Percentiles rank a stretch among this genome's conserved stretches.
Conservation (phyloP, 2,113 vertebrate genomes). For the Plecturocebus donacophilus region DNA sequence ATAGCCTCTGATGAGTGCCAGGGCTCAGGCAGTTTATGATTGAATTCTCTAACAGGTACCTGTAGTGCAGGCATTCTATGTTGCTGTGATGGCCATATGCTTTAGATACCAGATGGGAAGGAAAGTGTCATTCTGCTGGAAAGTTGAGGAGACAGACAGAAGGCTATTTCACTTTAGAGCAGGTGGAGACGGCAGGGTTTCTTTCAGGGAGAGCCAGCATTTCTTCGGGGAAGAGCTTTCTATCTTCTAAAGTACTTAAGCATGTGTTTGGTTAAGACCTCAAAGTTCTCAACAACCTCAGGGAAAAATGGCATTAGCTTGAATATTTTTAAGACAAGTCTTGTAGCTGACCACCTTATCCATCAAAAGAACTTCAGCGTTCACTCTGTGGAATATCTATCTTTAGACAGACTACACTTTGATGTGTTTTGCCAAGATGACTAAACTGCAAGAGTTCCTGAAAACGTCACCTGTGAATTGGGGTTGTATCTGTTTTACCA, state of each 20-base stretch:
- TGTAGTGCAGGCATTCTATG: conserved; percentile 49
- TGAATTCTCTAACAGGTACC: conserved; percentile 66
- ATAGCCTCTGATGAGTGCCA: neutral
- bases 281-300: neutral
- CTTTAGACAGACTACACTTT: neutral
- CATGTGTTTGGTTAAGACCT: conserved; percentile 27
- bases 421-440: neutral
- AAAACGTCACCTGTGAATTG: neutral
- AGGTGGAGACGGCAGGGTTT: conserved; percentile 73
- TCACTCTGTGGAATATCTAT: neutral
- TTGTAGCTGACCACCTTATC: neutral
- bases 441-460: neutral
- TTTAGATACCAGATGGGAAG: conserved; percentile 64
- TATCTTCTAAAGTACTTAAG: conserved; percentile 50
- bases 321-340: neutral
- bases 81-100: conserved; percentile 69
- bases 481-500: neutral
- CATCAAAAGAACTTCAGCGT: neutral
- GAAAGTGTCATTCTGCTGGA: conserved; percentile 49
- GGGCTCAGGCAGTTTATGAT: conserved; percentile 27
- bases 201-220: conserved; percentile 68
- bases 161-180: conserved; percentile 60
- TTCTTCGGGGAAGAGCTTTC: conserved; percentile 66
- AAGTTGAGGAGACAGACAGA: conserved; percentile 66
- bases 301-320: neutral